Conservation (phyloP, 2,888 invertebrate species). For the Cryptops parisi region DNA sequence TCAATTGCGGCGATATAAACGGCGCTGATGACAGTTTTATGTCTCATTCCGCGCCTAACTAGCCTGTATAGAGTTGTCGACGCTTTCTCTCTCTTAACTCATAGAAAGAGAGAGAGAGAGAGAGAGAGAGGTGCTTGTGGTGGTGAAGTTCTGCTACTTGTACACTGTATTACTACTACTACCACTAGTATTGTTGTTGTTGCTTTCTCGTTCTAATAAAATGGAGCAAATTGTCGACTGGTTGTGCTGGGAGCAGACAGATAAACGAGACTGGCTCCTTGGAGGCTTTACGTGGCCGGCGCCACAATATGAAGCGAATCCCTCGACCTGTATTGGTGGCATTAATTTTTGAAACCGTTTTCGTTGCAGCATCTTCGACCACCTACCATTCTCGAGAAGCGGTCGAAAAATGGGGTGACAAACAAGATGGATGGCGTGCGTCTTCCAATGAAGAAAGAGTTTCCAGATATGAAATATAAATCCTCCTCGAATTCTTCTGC, state of each 20-base stretch:
- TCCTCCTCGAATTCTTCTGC: not conserved
- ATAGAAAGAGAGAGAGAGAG: too few species aligned
- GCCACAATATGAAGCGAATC: not conserved
- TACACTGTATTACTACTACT: too few species aligned
- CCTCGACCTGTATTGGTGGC: slow-evolving; percentile 3
- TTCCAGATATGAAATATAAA: not conserved
- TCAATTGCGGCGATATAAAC: slow-evolving; percentile 12
- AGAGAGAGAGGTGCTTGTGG: too few species aligned
- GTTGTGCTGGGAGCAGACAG: not conserved
- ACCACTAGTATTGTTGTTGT: too few species aligned
- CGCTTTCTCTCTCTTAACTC: not conserved
- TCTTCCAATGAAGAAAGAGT: not conserved
- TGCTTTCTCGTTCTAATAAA: not conserved
- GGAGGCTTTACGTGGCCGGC: not conserved
- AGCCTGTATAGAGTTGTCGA: not conserved
- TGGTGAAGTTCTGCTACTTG: too few species aligned
- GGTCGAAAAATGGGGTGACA: not conserved
- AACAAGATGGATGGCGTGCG: not conserved
- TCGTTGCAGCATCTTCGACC: too few species aligned
- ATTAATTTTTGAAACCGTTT: slow-evolving; percentile 2
- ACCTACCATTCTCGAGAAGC: too few species aligned
- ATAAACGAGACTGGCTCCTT: not conserved
- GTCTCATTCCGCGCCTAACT: slow-evolving; percentile 11
- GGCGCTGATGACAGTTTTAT: slow-evolving; percentile 14
- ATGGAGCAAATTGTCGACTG: not conserved